Base-by-base conservation (phyloP, 1,140 invertebrate genomes). In the Lysiphlebus fabarum region DNA sequence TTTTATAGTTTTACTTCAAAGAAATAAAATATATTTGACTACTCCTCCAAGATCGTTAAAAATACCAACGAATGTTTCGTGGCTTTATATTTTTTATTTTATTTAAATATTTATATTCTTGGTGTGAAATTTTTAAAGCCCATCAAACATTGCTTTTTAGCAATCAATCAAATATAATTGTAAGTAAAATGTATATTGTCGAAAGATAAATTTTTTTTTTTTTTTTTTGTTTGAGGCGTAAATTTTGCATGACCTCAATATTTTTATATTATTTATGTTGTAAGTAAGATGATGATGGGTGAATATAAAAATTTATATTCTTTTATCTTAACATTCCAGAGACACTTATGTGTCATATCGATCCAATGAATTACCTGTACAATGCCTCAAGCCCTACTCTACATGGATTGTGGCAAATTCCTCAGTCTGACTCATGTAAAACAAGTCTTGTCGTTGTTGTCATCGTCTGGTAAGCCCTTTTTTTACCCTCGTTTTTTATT, bases 301-400 rank as follows among this genome's bases (percentile, higher is more conserved):
- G 33, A 49, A 33, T 26, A 49, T 49, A 26, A 26, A 33, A 45
- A 45, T 9, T 45, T 12, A n/a, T 7, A 14, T 12, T 45, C 12
- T 17, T 9, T 45, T 56, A 51, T 26, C 40, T 48, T 38, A 12
- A 50, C 62, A 63, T 63, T 63, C 58, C 58, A 40, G 11, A 54
- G 41, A 33, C 43, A 53, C 47, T 42, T 17, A 63, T 55, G 58
- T 63, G 58, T 56, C 55, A 57, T 63, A 63, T 63, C 55, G 62
- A 63, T 63, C 58, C 33, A 45, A 43, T 38, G 48, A 54, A 38
- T 47, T 57, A 63, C 45, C 44, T 44, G 45, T 40, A 34, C 43
- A 41, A 34, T 17, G 41, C 50, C 38, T 26, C 47, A 17, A 1
- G 45, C 34, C 17, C 17, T 26, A 26, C 17, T n/a, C n/a, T 45